These are phyloP conservation scores for Athripsodes cinereus DNA, from an alignment of 2,888 invertebrate species.

Conservation along the genomic window DNA sequence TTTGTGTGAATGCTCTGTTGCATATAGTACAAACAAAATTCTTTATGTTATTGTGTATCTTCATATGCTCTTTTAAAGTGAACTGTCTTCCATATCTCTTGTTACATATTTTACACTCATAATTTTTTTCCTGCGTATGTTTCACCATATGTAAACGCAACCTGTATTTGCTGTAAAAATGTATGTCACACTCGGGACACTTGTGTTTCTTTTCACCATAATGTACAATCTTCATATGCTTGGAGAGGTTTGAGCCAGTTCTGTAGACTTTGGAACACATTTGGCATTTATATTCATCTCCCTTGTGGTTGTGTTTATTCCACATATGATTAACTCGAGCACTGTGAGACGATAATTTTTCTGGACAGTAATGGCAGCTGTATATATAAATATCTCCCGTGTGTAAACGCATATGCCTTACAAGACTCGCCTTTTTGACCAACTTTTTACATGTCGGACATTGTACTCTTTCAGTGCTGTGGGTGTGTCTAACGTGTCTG, in stretches of 20 bases:
- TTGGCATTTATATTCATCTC: constrained; percentile 21
- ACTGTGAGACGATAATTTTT: constrained; percentile 40
- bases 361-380: constrained; percentile 38
- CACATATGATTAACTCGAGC: constrained; percentile 40
- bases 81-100: constrained; percentile 14
- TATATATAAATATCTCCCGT: constrained; percentile 24
- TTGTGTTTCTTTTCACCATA: constrained; percentile 11
- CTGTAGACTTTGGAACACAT: constrained; percentile 15
- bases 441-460: background rate
- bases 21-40: constrained; percentile 15
- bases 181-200: constrained; percentile 9
- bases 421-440: constrained; percentile 9
- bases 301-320: constrained; percentile 31
- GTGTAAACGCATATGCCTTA: constrained; percentile 11
- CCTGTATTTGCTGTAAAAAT: constrained; percentile 7
- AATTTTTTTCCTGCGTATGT: constrained; percentile 18
- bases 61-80: constrained; percentile 20
- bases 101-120: constrained; percentile 13
- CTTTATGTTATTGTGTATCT: constrained; percentile 17
- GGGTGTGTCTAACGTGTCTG: background rate
- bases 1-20: constrained; percentile 17
- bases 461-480: background rate
- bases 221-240: constrained; percentile 15
- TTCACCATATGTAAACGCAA: constrained; percentile 12
- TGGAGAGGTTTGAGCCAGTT: background rate